phyloP scores from a whole-genome alignment of 1,140 invertebrate genomes.

The Hylaeus volcanicus region DNA sequence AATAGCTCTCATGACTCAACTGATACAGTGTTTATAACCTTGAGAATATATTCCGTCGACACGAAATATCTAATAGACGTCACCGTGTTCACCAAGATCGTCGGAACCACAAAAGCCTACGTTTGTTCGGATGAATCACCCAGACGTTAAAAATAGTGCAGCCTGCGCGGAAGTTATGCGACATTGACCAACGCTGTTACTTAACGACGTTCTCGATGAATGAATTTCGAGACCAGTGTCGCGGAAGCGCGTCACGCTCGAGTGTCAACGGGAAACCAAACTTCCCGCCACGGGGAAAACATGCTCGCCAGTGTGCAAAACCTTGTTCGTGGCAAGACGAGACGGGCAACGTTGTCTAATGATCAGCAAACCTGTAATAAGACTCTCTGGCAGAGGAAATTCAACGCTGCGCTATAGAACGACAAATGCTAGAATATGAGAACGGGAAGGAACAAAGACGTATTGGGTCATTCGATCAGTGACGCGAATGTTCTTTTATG shows the following conservation, averaged over 20 bases:
- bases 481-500: no score
- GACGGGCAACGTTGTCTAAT: slow-evolving; percentile 2
- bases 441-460: not conserved
- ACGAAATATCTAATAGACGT: no score
- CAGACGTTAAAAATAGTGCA: not conserved
- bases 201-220: not conserved
- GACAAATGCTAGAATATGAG: not conserved
- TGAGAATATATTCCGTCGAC: not conserved
- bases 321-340: not conserved
- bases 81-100: no score
- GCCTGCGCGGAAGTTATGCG: not conserved
- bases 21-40: not conserved
- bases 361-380: slow-evolving; percentile 18
- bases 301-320: not conserved
- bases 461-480: no score
- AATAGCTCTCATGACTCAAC: no score
- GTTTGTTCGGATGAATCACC: not conserved
- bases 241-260: no score
- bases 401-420: no score
- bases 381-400: not conserved
- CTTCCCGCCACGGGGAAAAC: slow-evolving; percentile 21
- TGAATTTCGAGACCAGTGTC: no score
- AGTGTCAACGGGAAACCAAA: slow-evolving; percentile 18
- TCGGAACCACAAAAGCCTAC: not conserved
- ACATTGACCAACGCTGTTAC: not conserved